phyloP scores from a whole-genome alignment of 2,888 invertebrate species.

The Parochlus steinenii region DNA sequence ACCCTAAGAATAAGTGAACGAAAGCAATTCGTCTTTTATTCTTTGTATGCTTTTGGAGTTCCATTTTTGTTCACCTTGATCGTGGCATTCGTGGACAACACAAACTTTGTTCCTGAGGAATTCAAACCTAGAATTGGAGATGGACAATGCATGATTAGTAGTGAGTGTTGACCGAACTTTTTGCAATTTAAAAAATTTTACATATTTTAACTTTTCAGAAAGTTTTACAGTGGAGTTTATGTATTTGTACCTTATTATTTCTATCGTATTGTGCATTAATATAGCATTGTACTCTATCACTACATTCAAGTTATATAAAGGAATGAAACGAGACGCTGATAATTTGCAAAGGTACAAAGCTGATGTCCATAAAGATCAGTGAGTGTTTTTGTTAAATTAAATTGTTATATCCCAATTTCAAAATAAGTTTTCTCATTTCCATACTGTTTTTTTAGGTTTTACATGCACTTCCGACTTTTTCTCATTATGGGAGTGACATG shows the following conservation, averaged over 20 bases:
- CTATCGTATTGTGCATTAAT: conserved; percentile 24
- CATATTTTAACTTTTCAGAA: too few species aligned
- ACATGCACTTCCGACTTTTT: conserved; percentile 61
- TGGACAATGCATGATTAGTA: conserved; percentile 6
- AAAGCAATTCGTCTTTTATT: conserved; percentile 48
- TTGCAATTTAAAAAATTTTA: too few species aligned
- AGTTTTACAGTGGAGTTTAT: conserved; percentile 14
- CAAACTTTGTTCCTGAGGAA: not conserved
- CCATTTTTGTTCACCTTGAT: conserved; percentile 36
- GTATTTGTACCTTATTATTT: conserved; percentile 25
- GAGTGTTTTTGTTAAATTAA: conserved; percentile 3
- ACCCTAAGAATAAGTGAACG: too few species aligned
- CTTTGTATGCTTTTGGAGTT: conserved; percentile 50
- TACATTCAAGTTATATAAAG: conserved; percentile 24
- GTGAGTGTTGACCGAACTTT: too few species aligned
- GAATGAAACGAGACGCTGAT: conserved; percentile 23
- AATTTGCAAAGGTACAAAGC: conserved; percentile 6
- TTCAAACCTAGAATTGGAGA: conserved; percentile 1
- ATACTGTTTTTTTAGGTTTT: conserved; percentile 46
- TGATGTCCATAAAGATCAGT: conserved; percentile 5
- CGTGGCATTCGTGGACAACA: conserved; percentile 35
- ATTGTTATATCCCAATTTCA: not conserved
- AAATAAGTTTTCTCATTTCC: too few species aligned
- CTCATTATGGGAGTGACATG: conserved; percentile 78
- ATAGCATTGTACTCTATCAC: conserved; percentile 27